Base-by-base conservation (phyloP, 2,797 vertebrate genomes). In the Chloroceryle inda region DNA sequence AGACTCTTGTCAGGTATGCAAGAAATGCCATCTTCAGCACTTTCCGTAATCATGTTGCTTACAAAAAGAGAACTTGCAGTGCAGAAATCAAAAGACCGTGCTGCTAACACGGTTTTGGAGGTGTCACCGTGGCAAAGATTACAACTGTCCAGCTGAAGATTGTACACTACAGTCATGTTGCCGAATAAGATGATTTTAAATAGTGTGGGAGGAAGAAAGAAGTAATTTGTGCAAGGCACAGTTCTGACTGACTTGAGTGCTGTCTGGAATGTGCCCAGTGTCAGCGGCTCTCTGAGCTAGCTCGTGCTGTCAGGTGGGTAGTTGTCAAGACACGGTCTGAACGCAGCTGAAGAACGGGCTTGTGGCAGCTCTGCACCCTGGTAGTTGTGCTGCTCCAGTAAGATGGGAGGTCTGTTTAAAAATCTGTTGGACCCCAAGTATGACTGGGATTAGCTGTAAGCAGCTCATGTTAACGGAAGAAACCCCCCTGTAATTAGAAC, bases 191-290 rank as follows among this genome's bases (percentile, higher is more conserved):
- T 38, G 75, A 6, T 24, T 10, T 6, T 69, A 64, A 42, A 0
- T 21, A 5, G 37, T 9, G 33, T 40, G 56, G 11, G n/a, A 6
- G 26, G 18, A 1, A 7, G 0, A 9, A 45, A 53, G 13, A 24
- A 53, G n/a, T 35, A 13, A 50, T 59, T 42, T 61, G 79, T 64
- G 52, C 67, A 82, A 88, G 55, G 47, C 67, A 35, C 22, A 13
- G 1, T 45, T 64, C 21, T 56, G 29, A 2, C 61, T 20, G 27
- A 3, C 56, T 20, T n/a, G 42, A 38, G 5, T 6, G 1, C n/a
- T 59, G 0, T 45, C 27, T 59, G 4, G 8, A 58, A 33, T 10
- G 4, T 2, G 10, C 33, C 2, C 1, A 1, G 13, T 81, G 86
- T 86, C 50, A 49, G 31, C 42, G 11, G 1, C 52, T 2, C n/a